Conservation (phyloP, 2,113 vertebrate species). For the Perccottus glenii region DNA sequence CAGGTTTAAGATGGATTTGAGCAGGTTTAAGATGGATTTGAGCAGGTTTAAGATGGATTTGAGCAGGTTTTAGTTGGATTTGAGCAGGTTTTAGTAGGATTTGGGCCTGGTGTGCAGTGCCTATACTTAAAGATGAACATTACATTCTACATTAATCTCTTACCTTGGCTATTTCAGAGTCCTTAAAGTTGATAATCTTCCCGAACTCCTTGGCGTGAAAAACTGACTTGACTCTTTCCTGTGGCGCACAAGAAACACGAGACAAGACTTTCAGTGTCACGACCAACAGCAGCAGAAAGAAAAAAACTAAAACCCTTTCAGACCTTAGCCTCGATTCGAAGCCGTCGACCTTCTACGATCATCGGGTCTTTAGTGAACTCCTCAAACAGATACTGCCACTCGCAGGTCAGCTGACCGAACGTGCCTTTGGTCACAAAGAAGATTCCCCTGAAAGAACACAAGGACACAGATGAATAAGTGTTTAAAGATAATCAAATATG, state of each 20-base stretch:
- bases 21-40: too few relatives aligned
- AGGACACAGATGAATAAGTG: not conserved
- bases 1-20: too few relatives aligned
- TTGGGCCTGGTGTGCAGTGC: too few relatives aligned
- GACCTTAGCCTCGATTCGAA: conserved; percentile 98
- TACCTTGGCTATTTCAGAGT: conserved; percentile 91
- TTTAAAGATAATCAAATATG: not conserved
- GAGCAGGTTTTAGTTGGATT: too few relatives aligned
- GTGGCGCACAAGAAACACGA: conserved; percentile 37
- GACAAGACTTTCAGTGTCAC: not conserved
- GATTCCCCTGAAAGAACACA: conserved; percentile 81
- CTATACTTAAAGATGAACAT: too few relatives aligned
- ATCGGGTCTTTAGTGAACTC: conserved; percentile 96
- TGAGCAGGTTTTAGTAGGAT: too few relatives aligned
- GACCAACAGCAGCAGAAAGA: too few relatives aligned
- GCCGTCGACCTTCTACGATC: conserved; percentile 87
- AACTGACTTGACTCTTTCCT: conserved; percentile 97
- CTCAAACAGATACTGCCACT: conserved; percentile 96
- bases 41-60: too few relatives aligned
- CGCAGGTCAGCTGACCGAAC: conserved; percentile 95
- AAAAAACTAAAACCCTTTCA: not conserved
- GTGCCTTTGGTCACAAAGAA: conserved; percentile 97
- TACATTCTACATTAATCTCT: conserved; percentile 11
- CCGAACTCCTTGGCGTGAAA: conserved; percentile 98
- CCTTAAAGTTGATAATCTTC: conserved; percentile 97